A percentile compares a stretch with the other conserved stretches of the same genome.
Evolutionary conservation across 1,140 invertebrate species (phyloP).

Genomic region (Heterodera carotae): DNA sequence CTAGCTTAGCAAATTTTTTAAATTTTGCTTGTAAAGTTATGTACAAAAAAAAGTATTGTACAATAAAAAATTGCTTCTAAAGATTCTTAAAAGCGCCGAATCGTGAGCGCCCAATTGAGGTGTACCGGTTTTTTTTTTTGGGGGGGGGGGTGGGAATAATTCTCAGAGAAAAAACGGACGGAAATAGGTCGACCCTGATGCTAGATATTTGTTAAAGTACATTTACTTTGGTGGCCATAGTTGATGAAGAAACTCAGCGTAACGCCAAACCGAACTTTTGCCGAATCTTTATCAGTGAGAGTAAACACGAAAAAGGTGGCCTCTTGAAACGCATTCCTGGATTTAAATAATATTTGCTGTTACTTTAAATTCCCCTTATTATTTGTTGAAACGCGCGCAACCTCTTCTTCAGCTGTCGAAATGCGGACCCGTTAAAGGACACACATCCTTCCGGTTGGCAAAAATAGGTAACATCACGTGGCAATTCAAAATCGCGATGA

Average conservation of each 20-base stretch:
- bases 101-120: too few relatives aligned
- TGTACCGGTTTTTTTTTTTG: too few relatives aligned
- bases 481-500: slow-evolving; percentile 90
- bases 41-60: too few relatives aligned
- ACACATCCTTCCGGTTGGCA: slow-evolving; percentile 98
- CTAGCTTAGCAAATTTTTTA: not conserved
- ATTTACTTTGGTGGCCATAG: slow-evolving; percentile 68
- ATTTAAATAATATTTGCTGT: not conserved
- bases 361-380: too few relatives aligned
- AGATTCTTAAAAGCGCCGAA: too few relatives aligned
- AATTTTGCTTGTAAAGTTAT: not conserved
- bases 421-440: slow-evolving; percentile 73
- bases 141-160: too few relatives aligned
- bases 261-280: slow-evolving; percentile 85
- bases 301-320: slow-evolving; percentile 92
- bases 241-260: slow-evolving; percentile 97
- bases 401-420: slow-evolving; percentile 25
- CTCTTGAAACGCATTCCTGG: slow-evolving; percentile 36
- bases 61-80: too few relatives aligned
- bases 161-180: too few relatives aligned
- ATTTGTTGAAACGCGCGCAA: too few relatives aligned
- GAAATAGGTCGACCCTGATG: too few relatives aligned
- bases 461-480: slow-evolving; percentile 96
- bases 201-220: not conserved
- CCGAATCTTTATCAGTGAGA: slow-evolving; percentile 98